These are phyloP conservation scores for Bettongia penicillata DNA, from an alignment of 2,113 vertebrate genomes.

Conservation along the genomic window DNA sequence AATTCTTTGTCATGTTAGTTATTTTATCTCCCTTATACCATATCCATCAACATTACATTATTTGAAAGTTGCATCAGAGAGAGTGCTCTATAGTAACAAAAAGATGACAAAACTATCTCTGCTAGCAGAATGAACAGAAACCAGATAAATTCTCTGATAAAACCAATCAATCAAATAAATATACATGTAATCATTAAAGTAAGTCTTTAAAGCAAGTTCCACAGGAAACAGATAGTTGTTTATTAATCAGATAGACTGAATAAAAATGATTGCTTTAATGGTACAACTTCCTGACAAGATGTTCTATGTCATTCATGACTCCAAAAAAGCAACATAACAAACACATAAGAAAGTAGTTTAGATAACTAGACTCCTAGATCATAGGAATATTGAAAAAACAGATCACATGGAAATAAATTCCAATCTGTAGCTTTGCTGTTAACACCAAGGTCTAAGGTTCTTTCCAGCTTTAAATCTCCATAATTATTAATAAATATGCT, in stretches of 20 bases:
- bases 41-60: not conserved
- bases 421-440: not conserved
- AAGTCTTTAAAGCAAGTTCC: slow-evolving; percentile 48
- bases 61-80: not conserved
- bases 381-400: not conserved
- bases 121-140: not conserved
- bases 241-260: slow-evolving; percentile 60
- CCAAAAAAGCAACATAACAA: not conserved
- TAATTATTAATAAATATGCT: not conserved
- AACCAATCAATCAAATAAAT: slow-evolving; percentile 33
- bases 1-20: not conserved
- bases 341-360: not conserved
- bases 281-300: slow-evolving; percentile 46
- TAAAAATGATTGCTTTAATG: slow-evolving; percentile 32
- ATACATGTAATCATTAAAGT: not conserved
- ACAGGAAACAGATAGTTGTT: slow-evolving; percentile 51
- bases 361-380: not conserved
- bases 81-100: not conserved
- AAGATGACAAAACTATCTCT: not conserved
- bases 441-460: not conserved
- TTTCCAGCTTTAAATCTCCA: not conserved
- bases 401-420: not conserved
- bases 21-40: not conserved
- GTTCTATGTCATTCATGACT: slow-evolving; percentile 34
- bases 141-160: not conserved